Conservation (phyloP, 2,888 invertebrate species). For the Trichogramma dendrolimi region DNA sequence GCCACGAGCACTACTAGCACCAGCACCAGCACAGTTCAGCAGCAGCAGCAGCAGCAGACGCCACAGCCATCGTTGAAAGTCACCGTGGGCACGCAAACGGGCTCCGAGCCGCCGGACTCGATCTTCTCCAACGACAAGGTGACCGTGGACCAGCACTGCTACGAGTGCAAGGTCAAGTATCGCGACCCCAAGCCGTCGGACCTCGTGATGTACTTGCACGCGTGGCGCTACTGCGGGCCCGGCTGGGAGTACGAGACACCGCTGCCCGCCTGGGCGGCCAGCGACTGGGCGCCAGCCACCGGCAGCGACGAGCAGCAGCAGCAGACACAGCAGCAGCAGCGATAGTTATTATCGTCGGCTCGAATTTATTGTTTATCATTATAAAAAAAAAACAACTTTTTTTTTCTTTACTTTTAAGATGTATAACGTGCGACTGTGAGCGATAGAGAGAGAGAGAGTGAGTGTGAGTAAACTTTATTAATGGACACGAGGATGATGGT, state of each 20-base stretch:
- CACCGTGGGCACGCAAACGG: constrained; percentile 83
- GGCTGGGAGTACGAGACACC: constrained; percentile 93
- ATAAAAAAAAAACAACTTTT: no score
- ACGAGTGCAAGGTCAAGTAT: constrained; percentile 88
- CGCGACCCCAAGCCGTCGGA: constrained; percentile 88
- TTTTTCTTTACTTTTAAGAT: no score
- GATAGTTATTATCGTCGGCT: constrained; percentile 13
- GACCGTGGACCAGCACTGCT: constrained; percentile 81
- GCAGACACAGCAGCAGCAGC: constrained; percentile 14
- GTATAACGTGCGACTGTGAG: background rate
- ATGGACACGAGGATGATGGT: no score
- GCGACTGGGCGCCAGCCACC: constrained; percentile 76
- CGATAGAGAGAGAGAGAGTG: background rate
- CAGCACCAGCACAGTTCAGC: constrained; percentile 42
- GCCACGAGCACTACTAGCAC: constrained; percentile 43
- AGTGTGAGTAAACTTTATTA: background rate
- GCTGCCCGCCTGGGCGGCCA: constrained; percentile 86
- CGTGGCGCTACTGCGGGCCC: constrained; percentile 89
- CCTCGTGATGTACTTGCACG: constrained; percentile 93
- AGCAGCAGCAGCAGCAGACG: constrained; percentile 35
- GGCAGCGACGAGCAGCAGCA: constrained; percentile 45
- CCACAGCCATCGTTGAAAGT: constrained; percentile 54
- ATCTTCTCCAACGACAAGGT: constrained; percentile 68
- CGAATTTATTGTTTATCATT: no score
- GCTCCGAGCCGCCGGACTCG: constrained; percentile 70